Conservation (phyloP, 1,140 invertebrate species). For the Caenorhabditis latens region DNA sequence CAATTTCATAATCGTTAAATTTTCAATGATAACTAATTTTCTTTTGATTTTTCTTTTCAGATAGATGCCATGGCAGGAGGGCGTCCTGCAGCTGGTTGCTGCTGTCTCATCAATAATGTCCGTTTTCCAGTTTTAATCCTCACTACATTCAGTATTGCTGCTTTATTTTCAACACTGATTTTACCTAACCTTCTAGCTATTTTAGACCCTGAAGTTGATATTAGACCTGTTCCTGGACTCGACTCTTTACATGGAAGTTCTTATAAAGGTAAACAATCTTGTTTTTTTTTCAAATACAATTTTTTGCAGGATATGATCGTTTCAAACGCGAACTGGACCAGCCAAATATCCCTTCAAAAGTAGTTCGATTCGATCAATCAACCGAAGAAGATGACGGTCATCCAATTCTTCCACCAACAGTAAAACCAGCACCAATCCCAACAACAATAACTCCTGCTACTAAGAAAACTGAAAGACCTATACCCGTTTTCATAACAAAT, state of each 20-base stretch:
- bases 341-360: conserved; percentile 6
- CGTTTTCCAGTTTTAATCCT: conserved; percentile 53
- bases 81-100: conserved; percentile 55
- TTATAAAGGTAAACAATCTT: conserved; percentile 20
- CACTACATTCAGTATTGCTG: conserved; percentile 30
- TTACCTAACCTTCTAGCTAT: conserved; percentile 62
- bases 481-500: conserved; percentile 21
- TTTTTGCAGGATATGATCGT: neutral
- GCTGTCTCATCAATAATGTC: conserved; percentile 63
- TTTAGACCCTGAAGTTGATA: conserved; percentile 44
- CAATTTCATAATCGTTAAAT: no score
- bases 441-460: conserved; percentile 43
- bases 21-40: no score
- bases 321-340: neutral
- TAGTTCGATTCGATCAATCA: conserved; percentile 27
- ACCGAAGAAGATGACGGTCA: conserved; percentile 56
- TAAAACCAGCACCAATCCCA: neutral
- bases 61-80: conserved; percentile 36
- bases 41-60: neutral
- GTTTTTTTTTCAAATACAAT: neutral
- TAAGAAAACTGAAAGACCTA: conserved; percentile 20
- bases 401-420: conserved; percentile 57
- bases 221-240: conserved; percentile 46
- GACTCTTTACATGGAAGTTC: conserved; percentile 62
- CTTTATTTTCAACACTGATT: conserved; percentile 60